phyloP scores from a whole-genome alignment of 2,888 invertebrate genomes.

The Ypsolopha sequella region DNA sequence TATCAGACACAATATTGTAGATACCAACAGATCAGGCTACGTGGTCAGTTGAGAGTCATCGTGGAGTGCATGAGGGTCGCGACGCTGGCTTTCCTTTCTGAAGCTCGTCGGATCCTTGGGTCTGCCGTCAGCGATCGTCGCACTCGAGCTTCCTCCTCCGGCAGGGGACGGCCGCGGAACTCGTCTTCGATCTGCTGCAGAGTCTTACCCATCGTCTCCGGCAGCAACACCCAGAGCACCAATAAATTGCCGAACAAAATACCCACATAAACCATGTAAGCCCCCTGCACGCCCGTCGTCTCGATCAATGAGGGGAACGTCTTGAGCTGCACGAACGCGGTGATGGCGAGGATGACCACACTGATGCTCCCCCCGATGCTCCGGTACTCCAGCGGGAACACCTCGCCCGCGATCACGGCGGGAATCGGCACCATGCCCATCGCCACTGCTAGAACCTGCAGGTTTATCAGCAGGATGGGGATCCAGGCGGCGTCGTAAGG shows the following conservation, averaged over 20 bases:
- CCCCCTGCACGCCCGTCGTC: conserved; percentile 59
- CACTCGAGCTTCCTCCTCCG: not conserved
- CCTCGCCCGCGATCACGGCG: conserved; percentile 77
- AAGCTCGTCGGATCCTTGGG: conserved; percentile 17
- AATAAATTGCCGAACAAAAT: conserved; percentile 59
- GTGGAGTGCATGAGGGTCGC: no score
- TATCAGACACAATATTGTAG: no score
- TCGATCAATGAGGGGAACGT: conserved; percentile 66
- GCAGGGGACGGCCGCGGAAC: conserved; percentile 40
- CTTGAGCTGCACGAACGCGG: conserved; percentile 74
- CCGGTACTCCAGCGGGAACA: conserved; percentile 72
- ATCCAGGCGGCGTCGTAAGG: conserved; percentile 44
- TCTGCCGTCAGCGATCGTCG: conserved; percentile 25
- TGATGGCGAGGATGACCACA: conserved; percentile 64
- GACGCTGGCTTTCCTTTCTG: not conserved
- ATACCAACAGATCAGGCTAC: no score
- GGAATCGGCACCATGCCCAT: conserved; percentile 75
- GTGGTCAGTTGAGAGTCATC: no score
- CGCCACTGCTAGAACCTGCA: conserved; percentile 66
- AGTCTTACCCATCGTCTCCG: conserved; percentile 76
- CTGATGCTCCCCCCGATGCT: conserved; percentile 74
- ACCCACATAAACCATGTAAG: conserved; percentile 70
- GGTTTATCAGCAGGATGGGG: conserved; percentile 55
- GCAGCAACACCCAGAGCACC: conserved; percentile 66
- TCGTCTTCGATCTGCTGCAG: conserved; percentile 74